Conservation (phyloP, 2,797 vertebrate genomes). For the Salarias fasciatus region DNA sequence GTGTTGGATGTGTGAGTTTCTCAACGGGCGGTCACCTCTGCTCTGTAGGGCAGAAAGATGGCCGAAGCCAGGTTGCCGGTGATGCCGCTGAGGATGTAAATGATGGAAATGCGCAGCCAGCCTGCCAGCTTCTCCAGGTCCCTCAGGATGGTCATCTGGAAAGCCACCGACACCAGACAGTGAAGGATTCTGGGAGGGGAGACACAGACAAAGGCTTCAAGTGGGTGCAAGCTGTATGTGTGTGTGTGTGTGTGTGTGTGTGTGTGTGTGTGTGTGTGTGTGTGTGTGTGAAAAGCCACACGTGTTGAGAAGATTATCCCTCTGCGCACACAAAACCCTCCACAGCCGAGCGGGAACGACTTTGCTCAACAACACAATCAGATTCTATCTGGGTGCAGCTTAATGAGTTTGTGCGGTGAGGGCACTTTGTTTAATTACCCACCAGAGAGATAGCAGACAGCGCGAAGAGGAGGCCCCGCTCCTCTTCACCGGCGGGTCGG, state of each 20-base stretch:
- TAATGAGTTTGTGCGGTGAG: constrained; percentile 60
- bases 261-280: background rate
- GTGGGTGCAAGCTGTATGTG: no score
- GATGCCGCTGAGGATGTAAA: constrained; percentile 97
- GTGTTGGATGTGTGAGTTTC: background rate
- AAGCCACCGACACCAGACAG: constrained; percentile 95
- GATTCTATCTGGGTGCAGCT: constrained; percentile 54
- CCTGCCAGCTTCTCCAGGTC: constrained; percentile 98
- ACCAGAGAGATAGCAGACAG: constrained; percentile 54
- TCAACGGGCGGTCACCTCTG: constrained; percentile 73
- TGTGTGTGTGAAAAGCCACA: constrained; percentile 40
- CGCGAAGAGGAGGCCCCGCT: constrained; percentile 44
- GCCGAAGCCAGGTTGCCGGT: constrained; percentile 96
- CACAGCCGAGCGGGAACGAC: constrained; percentile 41
- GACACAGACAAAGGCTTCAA: constrained; percentile 23
- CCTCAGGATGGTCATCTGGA: constrained; percentile 98
- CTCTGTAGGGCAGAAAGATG: constrained; percentile 89
- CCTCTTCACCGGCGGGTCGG: constrained; percentile 49
- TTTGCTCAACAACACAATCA: constrained; percentile 56
- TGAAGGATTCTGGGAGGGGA: constrained; percentile 90
- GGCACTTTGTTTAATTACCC: constrained; percentile 81
- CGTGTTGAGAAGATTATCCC: constrained; percentile 63
- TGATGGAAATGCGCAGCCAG: constrained; percentile 98
- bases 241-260: background rate
- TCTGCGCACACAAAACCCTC: constrained; percentile 42